Evolutionary conservation across 1,140 invertebrate genomes (phyloP), one percentile per base, ranked within the genome.

Genomic region (Euura lappo): DNA sequence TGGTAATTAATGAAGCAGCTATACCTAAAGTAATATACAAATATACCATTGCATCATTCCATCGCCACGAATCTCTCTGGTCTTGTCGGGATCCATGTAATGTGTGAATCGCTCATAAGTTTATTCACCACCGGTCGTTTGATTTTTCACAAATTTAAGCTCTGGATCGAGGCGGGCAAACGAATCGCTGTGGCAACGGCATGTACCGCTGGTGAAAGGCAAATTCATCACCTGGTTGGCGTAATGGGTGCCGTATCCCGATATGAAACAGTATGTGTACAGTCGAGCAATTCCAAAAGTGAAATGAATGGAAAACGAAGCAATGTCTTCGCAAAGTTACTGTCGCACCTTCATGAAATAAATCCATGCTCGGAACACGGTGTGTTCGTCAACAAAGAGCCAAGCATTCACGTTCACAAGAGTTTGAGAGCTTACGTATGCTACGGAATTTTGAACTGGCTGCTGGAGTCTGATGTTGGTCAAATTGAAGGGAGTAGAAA

Each of bases 351-450:
- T 44, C 83, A 83, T 11, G 65, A 28, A 2, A 82, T 72, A 65
- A 76, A 75, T 67, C 71, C 79, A n/a, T 42, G 7, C 0, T 45
- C 79, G 42, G 13, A 75, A 28, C 65, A 71, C 0, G 83, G 78
- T 71, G 76, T 86, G 65, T 85, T 79, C 65, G 74, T 74, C n/a
- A 43, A 68, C 10, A 60, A 6, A 4, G 51, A 60, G 51, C 51
- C 51, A 74, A 47, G 45, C 70, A 45, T 75, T 44, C 51, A 10
- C 60, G 10, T 68, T 28, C 44, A 75, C 1, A 77, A 80, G 47
- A 87, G 85, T 71, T 73, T 87, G 45, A 78, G 83, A 4, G 84
- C 82, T 65, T 87, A 82, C 73, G 78, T 87, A 71, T 86, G 85
- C 45, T 42, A 81, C 8, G 84, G 78, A 44, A 45, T 86, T 4